Evolutionary conservation across 1,140 invertebrate genomes (phyloP), one percentile per base, ranked within the genome.

Genomic region (Lerema accius): DNA sequence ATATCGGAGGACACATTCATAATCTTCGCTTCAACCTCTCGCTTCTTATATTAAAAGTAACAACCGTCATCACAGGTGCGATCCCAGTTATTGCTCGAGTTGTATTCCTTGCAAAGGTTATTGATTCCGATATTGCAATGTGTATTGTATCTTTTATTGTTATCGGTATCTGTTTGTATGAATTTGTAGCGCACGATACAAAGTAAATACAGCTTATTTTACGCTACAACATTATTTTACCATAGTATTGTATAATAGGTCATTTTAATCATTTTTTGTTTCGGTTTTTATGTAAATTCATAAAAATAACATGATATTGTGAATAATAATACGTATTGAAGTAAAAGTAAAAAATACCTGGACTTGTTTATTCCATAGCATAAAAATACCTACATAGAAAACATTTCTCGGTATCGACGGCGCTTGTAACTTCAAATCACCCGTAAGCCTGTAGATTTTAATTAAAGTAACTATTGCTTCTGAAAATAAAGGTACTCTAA

Each of bases 1-100:
- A 89, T 90, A 90, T 89, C 83, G 83, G 74, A 76, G 87, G 82
- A 86, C 84, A 88, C 83, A 89, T 90, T 89, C 83, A 89, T 89
- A 88, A 87, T 90, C 85, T 88, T 82, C 65, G 75, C 76, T 78
- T 85, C 77, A 78, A 84, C 72, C 78, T 80, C 76, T 72, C 75
- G 67, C 71, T 80, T 79, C 78, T 84, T 79, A 82, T 89, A 89
- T 88, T 84, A 83, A 83, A 89, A 65, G 43, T 70, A 66, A 66
- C 51, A 66, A 65, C 43, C 69, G 59, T 53, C 68, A 75, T 75
- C 73, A 35, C 80, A 84, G 80, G 79, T 78, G 82, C 67, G 73
- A 80, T 71, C 73, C 63, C 49, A 60, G 23, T 66, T 49, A 23
- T 16, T 46, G 55, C 45, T 45, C 32, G 16, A 58, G 55, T n/a